These are phyloP conservation scores for Rhinoderma darwinii DNA, from an alignment of 2,113 vertebrate species.

Conservation along the genomic window DNA sequence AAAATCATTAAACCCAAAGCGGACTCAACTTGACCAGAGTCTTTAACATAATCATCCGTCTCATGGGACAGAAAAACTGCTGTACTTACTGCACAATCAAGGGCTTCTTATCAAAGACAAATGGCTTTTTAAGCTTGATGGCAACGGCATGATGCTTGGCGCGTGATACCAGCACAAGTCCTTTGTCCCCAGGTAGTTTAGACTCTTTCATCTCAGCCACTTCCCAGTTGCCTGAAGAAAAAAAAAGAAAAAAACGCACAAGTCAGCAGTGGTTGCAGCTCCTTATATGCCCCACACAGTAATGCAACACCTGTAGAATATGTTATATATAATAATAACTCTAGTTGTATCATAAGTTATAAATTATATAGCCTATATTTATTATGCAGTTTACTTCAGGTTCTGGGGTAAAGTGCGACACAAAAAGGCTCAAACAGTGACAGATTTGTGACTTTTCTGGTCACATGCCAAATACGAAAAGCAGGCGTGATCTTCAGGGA, in stretches of 20 bases:
- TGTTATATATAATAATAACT: too few relatives aligned
- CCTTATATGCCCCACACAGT: not conserved
- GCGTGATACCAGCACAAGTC: slow-evolving; percentile 88
- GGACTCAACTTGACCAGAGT: not conserved
- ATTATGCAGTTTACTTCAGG: too few relatives aligned
- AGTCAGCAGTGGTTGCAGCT: not conserved
- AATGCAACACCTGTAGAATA: not conserved
- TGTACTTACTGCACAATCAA: slow-evolving; percentile 94
- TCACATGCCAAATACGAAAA: too few relatives aligned
- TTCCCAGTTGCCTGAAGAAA: slow-evolving; percentile 87
- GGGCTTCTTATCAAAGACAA: slow-evolving; percentile 87
- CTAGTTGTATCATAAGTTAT: too few relatives aligned
- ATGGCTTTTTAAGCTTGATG: slow-evolving; percentile 85
- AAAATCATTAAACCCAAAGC: not conserved
- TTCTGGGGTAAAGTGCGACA: too few relatives aligned
- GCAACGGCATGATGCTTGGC: slow-evolving; percentile 98
- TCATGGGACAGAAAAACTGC: not conserved
- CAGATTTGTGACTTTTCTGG: too few relatives aligned
- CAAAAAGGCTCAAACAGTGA: too few relatives aligned
- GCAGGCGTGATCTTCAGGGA: too few relatives aligned
- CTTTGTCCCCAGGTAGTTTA: slow-evolving; percentile 92
- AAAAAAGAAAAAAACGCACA: not conserved
- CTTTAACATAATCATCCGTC: not conserved
- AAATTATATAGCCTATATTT: too few relatives aligned
- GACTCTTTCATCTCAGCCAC: slow-evolving; percentile 94